A percentile compares a stretch with the other conserved stretches of the same genome.
These are phyloP conservation scores for Mungos mungo DNA, from an alignment of 2,113 vertebrate species.

Conservation along the genomic window DNA sequence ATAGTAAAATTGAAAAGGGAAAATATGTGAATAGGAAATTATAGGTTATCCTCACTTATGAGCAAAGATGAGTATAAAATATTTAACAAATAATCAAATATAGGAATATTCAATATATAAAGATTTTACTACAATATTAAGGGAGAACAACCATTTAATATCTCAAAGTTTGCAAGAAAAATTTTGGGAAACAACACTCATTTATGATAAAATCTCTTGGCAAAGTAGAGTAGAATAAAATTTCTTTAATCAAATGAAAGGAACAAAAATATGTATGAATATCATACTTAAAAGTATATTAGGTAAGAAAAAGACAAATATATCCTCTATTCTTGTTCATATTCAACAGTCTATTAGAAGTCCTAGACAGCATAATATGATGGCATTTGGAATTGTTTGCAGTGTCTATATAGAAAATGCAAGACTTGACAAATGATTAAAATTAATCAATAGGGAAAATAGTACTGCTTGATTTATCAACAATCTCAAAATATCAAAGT, in stretches of 20 bases:
- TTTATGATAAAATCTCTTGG: constrained; percentile 6
- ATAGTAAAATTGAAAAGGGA: not conserved
- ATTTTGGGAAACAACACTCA: not conserved
- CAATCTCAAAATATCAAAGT: not conserved
- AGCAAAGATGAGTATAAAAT: not conserved
- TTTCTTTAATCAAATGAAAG: not conserved
- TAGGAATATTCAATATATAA: not conserved
- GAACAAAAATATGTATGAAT: not conserved
- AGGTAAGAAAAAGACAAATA: not conserved
- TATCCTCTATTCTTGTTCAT: not conserved
- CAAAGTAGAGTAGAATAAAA: not conserved
- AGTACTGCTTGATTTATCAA: not conserved
- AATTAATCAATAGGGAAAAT: not conserved
- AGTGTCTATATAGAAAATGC: not conserved
- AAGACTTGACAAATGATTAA: not conserved
- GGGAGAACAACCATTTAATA: not conserved
- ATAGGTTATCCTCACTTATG: not conserved
- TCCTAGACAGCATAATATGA: not conserved
- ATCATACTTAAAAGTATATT: not conserved
- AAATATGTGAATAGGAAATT: not conserved
- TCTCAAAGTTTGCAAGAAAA: not conserved
- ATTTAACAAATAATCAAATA: not conserved
- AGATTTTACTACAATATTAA: not conserved
- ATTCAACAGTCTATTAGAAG: not conserved
- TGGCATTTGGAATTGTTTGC: not conserved